These are phyloP conservation scores for Vultur gryphus DNA, from an alignment of 2,797 vertebrate genomes.

Conservation along the genomic window DNA sequence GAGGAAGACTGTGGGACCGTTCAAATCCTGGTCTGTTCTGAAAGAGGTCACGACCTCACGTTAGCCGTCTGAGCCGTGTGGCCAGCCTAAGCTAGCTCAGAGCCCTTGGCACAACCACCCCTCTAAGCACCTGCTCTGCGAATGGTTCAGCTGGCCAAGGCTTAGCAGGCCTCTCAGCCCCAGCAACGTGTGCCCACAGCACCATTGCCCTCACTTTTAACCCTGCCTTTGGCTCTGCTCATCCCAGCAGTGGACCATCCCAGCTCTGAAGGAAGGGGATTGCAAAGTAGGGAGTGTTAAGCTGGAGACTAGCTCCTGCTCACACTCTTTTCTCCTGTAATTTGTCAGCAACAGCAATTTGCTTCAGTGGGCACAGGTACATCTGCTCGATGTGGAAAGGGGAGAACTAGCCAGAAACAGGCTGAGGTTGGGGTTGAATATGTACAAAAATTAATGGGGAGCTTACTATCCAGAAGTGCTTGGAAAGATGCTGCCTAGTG, in stretches of 20 bases:
- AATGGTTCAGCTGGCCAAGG: background rate
- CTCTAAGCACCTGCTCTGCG: background rate
- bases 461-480: background rate
- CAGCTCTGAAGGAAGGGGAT: background rate
- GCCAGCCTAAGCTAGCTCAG: background rate
- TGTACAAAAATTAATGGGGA: background rate
- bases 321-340: background rate
- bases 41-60: background rate
- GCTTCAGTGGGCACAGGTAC: background rate
- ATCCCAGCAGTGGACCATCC: accelerated
- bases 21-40: background rate
- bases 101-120: background rate
- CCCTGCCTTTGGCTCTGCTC: background rate
- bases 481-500: background rate
- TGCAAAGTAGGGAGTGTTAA: background rate
- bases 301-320: background rate
- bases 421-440: background rate
- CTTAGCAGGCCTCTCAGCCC: background rate
- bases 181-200: background rate
- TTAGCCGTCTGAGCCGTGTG: background rate
- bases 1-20: background rate
- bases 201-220: background rate
- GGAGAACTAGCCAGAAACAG: background rate
- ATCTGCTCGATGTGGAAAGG: background rate
- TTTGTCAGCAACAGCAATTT: background rate